Conservation (phyloP, 2,888 invertebrate species). For the Notodonta dromedarius region DNA sequence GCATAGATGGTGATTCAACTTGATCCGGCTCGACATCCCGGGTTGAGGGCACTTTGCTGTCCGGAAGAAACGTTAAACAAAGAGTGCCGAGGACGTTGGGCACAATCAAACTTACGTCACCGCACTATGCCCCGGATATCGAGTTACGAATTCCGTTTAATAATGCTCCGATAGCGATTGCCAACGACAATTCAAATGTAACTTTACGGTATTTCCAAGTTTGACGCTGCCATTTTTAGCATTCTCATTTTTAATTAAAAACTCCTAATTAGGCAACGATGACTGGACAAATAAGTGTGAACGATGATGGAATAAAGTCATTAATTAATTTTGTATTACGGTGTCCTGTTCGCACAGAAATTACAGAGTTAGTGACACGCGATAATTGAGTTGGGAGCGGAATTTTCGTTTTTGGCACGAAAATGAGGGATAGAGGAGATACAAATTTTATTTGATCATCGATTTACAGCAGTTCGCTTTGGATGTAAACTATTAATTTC, state of each 20-base stretch:
- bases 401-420: constrained; percentile 12
- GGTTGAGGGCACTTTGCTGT: constrained; percentile 53
- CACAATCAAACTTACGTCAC: constrained; percentile 54
- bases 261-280: constrained; percentile 50
- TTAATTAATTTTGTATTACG: constrained; percentile 57
- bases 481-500: constrained; percentile 3
- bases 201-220: constrained; percentile 15
- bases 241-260: constrained; percentile 30
- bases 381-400: constrained; percentile 25
- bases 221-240: background rate
- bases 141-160: constrained; percentile 40
- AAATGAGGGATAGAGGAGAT: background rate
- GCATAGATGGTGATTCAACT: constrained; percentile 51
- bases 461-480: background rate
- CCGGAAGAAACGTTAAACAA: constrained; percentile 58
- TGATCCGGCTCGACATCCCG: constrained; percentile 55
- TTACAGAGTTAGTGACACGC: constrained; percentile 48
- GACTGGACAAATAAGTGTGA: constrained; percentile 52
- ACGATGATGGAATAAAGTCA: constrained; percentile 41
- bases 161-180: constrained; percentile 16
- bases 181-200: constrained; percentile 19
- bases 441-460: background rate
- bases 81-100: constrained; percentile 45
- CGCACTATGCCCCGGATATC: constrained; percentile 33
- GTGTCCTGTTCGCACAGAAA: constrained; percentile 37